Conservation (phyloP, 2,113 vertebrate species). For the Vidua macroura region DNA sequence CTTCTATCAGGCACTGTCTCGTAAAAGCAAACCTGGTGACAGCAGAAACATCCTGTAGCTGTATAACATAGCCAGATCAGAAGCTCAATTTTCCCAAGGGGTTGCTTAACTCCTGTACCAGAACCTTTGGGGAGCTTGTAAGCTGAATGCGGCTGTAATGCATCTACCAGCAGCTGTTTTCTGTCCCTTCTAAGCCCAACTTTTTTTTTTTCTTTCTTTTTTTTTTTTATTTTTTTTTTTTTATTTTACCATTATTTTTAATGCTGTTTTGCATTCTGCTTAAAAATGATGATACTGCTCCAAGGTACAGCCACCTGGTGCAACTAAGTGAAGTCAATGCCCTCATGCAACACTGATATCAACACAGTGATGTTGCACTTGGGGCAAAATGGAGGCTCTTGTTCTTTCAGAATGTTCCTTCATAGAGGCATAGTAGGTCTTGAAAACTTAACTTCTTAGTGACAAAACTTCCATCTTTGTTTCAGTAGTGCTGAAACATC, state of each 20-base stretch:
- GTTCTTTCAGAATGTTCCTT: background rate
- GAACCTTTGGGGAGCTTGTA: background rate
- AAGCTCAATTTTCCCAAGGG: background rate
- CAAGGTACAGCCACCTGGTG: background rate
- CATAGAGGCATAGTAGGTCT: background rate
- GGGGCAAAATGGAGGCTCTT: background rate
- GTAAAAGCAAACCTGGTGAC: background rate
- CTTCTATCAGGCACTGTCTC: background rate
- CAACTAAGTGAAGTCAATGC: background rate
- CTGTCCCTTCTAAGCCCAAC: background rate
- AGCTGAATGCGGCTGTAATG: background rate
- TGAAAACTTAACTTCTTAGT: background rate
- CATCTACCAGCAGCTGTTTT: conserved; percentile 26
- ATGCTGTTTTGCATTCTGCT: background rate
- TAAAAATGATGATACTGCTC: background rate
- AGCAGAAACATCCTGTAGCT: background rate
- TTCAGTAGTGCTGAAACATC: background rate
- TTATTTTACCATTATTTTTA: background rate
- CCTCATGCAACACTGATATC: background rate
- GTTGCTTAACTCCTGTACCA: background rate
- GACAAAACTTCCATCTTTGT: background rate
- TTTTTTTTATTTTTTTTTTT: background rate
- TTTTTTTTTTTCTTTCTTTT: background rate
- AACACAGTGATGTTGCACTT: background rate
- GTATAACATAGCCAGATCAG: background rate